phyloP scores from a whole-genome alignment of 2,888 invertebrate species.

The Lycophotia porphyrea region DNA sequence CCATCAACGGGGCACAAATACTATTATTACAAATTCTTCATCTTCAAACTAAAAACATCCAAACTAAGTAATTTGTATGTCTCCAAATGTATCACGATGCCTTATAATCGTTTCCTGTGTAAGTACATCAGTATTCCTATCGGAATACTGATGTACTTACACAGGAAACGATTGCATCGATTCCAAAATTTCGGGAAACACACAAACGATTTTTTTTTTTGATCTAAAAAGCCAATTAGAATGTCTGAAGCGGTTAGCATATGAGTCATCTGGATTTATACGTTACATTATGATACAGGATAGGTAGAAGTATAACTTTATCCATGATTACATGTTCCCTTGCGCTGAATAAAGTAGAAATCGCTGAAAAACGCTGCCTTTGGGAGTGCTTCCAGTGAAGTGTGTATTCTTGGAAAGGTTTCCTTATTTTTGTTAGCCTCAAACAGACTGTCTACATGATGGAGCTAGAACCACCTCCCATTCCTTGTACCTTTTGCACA shows the following conservation, averaged over 20 bases:
- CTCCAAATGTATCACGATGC: constrained; percentile 42
- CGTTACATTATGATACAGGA: constrained; percentile 16
- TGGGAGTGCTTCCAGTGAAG: neutral
- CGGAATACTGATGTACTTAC: no score
- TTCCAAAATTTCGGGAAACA: constrained; percentile 58
- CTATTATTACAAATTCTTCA: neutral
- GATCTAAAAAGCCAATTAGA: constrained; percentile 56
- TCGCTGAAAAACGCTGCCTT: neutral
- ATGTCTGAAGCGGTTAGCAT: constrained; percentile 36
- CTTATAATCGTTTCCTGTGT: constrained; percentile 58
- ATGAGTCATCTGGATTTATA: constrained; percentile 61
- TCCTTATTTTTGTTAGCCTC: neutral
- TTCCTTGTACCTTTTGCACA: neutral
- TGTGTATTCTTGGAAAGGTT: neutral
- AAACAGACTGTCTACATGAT: neutral
- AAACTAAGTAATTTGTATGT: constrained; percentile 55
- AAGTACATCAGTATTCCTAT: constrained; percentile 54
- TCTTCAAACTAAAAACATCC: neutral
- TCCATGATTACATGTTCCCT: rapidly evolving
- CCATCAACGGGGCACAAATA: neutral
- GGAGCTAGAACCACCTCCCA: neutral
- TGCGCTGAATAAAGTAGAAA: neutral
- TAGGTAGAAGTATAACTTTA: constrained; percentile 42
- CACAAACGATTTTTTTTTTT: constrained; percentile 36
- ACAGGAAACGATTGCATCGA: no score